Evolutionary conservation across 2,888 invertebrate species (phyloP).

Genomic region (Eristalis pertinax): DNA sequence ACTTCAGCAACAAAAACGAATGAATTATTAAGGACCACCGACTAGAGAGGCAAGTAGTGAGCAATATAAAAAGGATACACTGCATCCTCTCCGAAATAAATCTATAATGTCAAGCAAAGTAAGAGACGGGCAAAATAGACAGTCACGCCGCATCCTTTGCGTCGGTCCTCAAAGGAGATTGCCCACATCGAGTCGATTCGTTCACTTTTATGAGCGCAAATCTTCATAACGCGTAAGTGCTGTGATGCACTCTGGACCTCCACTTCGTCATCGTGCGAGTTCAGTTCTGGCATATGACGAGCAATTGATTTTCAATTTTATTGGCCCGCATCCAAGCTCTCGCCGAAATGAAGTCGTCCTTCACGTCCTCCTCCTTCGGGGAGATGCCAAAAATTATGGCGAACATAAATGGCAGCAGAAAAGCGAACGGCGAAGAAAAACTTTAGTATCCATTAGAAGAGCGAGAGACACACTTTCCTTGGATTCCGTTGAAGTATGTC

Average conservation of each 20-base stretch:
- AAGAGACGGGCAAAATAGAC: not conserved
- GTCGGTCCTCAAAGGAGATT: slow-evolving; percentile 1
- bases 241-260: slow-evolving; percentile 28
- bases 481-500: not conserved
- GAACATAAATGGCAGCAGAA: not conserved
- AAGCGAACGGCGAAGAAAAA: not conserved
- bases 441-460: slow-evolving; percentile 59
- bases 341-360: slow-evolving; percentile 1
- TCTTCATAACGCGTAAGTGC: slow-evolving; percentile 3
- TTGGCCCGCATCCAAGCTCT: slow-evolving; percentile 58
- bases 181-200: slow-evolving; percentile 9
- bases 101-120: slow-evolving; percentile 33
- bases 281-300: slow-evolving; percentile 45
- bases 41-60: not conserved
- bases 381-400: slow-evolving; percentile 28
- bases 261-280: slow-evolving; percentile 49
- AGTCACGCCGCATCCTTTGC: slow-evolving; percentile 17
- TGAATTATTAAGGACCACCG: slow-evolving; percentile 45
- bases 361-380: not conserved
- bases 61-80: slow-evolving; percentile 6
- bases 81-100: slow-evolving; percentile 30
- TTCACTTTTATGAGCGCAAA: not conserved
- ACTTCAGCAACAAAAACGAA: slow-evolving; percentile 15
- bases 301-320: slow-evolving; percentile 68
- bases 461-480: not conserved